Conservation (phyloP, 2,113 vertebrate genomes). For the Amphilophus citrinellus region DNA sequence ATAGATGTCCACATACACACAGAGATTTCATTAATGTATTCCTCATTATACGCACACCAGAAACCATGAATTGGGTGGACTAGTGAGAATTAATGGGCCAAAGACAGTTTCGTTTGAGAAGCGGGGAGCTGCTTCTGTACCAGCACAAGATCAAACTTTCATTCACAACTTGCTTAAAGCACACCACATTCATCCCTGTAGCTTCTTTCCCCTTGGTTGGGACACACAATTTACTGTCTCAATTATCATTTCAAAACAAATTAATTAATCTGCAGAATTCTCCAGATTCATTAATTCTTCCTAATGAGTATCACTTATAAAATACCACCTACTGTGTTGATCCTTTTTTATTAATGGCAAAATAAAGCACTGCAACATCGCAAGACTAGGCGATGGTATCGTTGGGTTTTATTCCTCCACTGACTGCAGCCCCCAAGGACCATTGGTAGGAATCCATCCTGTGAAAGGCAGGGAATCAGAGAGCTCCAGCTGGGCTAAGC, state of each 20-base stretch:
- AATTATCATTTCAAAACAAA: background rate
- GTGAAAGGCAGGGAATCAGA: constrained; percentile 44
- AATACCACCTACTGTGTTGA: background rate
- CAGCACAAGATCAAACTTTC: background rate
- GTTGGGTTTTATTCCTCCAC: constrained; percentile 29
- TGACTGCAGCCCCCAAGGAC: constrained; percentile 30
- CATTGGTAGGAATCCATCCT: constrained; percentile 6
- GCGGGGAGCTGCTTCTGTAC: background rate
- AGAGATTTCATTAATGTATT: background rate
- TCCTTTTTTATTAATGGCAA: background rate
- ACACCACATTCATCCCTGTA: background rate
- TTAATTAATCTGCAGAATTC: background rate
- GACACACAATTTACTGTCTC: background rate
- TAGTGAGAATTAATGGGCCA: background rate
- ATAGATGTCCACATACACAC: background rate
- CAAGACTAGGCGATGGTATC: background rate
- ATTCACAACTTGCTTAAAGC: background rate
- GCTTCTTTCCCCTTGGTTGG: background rate
- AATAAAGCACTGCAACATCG: background rate
- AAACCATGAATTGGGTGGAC: background rate
- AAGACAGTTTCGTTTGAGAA: background rate
- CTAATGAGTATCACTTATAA: background rate
- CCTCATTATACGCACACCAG: background rate
- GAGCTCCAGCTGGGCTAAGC: constrained; percentile 56
- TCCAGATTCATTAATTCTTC: background rate